Evolutionary conservation across 1,140 invertebrate species (phyloP), one percentile per base, ranked within the genome.

Genomic region (Drosophila kepulauana): DNA sequence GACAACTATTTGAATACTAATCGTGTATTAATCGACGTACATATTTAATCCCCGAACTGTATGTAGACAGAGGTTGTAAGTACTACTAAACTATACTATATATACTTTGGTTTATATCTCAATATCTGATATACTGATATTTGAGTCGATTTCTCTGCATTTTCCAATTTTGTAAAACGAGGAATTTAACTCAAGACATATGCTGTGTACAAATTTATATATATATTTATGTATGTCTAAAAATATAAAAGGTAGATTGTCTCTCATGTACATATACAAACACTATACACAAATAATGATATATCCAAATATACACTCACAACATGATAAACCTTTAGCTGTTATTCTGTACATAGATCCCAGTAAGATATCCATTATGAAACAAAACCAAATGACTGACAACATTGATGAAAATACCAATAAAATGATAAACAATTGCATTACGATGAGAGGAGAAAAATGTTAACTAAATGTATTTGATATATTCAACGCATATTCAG

Each of bases 381-480:
- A 61, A 49, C 49, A 65, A 65, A 65, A 51, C 54, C 58, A 61
- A 72, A 86, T 46, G 41, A 81, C 78, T 84, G 82, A 86, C 78
- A 86, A 66, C 81, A 67, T 45, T 20, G 15, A 71, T 66, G 61
- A 79, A 67, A 66, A 71, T 7, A 25, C 20, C 20, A 25, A 25
- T 30, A 58, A 51, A 63, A 43, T 63, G 16, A 35, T 13, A 67
- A 71, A 72, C 51, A 58, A 52, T 15, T 30, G 20, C 7, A 80
- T 68, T 64, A 75, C 20, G 20, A 81, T 65, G 71, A 62, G 75
- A 87, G 70, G 65, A 86, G 77, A 0, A 43, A 66, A 80, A 70
- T 87, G 84, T 87, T 87, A 87, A 87, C 84, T 87, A 87, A 80
- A 82, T 82, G 77, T 88, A 87, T 81, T 86, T 68, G 79, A 79